A percentile compares a stretch with the other conserved stretches of the same genome.
Conservation (phyloP, 2,113 vertebrate genomes). For the Sapayoa aenigma region DNA sequence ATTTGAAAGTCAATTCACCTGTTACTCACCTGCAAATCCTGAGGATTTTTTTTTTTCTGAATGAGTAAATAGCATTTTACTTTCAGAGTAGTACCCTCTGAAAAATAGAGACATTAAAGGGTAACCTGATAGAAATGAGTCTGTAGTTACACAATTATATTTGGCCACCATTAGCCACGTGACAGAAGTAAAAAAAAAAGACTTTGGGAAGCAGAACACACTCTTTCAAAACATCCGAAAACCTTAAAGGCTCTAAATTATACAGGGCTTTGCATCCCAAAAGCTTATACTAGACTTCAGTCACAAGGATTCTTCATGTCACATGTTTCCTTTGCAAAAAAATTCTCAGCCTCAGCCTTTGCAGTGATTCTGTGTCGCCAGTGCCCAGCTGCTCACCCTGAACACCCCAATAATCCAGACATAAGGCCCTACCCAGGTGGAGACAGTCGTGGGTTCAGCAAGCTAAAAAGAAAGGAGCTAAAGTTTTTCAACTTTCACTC, state of each 20-base stretch:
- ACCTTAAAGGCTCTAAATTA: not conserved
- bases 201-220: not conserved
- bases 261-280: not conserved
- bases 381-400: not conserved
- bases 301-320: not conserved
- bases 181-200: not conserved
- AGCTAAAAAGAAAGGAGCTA: not conserved
- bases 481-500: not conserved
- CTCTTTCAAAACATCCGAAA: not conserved
- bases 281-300: not conserved
- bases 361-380: not conserved
- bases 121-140: conserved; percentile 1
- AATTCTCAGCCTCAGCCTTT: not conserved
- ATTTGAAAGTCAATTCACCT: not conserved
- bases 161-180: not conserved
- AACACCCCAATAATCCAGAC: rapidly evolving
- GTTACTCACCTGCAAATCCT: not conserved
- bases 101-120: not conserved
- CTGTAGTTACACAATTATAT: not conserved
- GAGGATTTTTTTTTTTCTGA: not conserved
- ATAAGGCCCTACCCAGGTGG: not conserved
- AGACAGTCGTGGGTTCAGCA: not conserved
- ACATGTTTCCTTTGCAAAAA: not conserved
- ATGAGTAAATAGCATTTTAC: not conserved
- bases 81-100: not conserved